Base-by-base conservation (phyloP, 2,888 invertebrate genomes). In the Leucozona laternaria region DNA sequence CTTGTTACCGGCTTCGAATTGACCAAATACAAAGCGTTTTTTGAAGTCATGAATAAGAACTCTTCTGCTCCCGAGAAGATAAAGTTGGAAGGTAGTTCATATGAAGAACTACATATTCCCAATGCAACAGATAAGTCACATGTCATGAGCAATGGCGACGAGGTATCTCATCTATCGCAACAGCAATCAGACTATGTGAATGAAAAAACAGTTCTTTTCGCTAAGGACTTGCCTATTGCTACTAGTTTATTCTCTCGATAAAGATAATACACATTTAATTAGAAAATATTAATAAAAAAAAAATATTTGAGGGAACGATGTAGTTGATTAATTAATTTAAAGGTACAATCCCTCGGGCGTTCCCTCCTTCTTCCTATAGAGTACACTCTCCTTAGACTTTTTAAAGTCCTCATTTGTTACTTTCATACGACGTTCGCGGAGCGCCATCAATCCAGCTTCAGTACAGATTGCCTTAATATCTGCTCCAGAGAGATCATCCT, bases 351-450 rank as follows among this genome's bases (percentile, higher is more conserved):
- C 99, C 93, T 99, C 99, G 1, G 99, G 99, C 58, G 99, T 99
- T 88, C 99, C 99, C 94, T 99, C 99, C 92, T 99, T 99, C 94
- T 99, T 99, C 83, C 99, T 95, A 92, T 99, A 99, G 64, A 99
- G 94, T 34, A 99, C 99, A 93, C 98, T 99, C 92, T 99, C 99
- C 93, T 99, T 99, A 0, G 99, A 98, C 92, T 99, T 99, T 92
- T 98, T 97, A 93, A 99, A 99, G 93, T 99, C 99, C 93, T 99
- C 99, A 93, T 98, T 99, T 86, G 98, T 99, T 40, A 99, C 99
- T 93, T 99, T 99, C 99, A 99, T 99, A 89, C 99, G 95, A 73
- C 99, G 95, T 93, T 99, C 99, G 88, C 99, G 94, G 66, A 99
- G 93, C 5, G 99, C 99, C 96, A 99, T 97, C 76, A 99, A 93